These are phyloP conservation scores for Idaea biselata DNA, from an alignment of 2,888 invertebrate genomes.

Conservation along the genomic window DNA sequence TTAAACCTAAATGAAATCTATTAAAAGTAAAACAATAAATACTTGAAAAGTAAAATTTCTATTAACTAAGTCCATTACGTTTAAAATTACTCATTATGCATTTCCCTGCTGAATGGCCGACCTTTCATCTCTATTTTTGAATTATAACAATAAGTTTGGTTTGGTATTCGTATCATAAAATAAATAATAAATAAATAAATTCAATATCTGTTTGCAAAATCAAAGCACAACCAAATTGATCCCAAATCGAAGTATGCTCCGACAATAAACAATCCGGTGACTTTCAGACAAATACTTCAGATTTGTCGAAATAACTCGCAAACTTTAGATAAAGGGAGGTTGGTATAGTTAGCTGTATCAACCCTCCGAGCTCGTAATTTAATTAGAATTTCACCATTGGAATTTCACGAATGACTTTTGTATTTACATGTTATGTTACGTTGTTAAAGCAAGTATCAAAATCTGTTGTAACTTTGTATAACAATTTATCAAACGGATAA, in stretches of 20 bases:
- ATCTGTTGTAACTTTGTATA: slow-evolving; percentile 40
- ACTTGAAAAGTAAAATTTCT: too few relatives aligned
- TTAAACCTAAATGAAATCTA: too few relatives aligned
- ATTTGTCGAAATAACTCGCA: slow-evolving; percentile 61
- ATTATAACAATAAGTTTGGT: background rate
- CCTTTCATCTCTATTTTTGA: background rate
- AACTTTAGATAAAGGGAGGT: slow-evolving; percentile 63
- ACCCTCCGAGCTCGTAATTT: slow-evolving; percentile 53
- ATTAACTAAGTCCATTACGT: too few relatives aligned
- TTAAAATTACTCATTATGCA: too few relatives aligned
- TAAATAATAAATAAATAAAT: background rate
- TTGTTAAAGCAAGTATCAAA: slow-evolving; percentile 36
- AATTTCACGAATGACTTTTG: slow-evolving; percentile 66
- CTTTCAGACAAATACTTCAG: slow-evolving; percentile 59
- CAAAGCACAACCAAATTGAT: background rate
- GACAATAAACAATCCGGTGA: slow-evolving; percentile 46
- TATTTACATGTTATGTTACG: slow-evolving; percentile 46
- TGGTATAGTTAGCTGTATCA: slow-evolving; percentile 54
- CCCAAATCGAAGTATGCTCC: slow-evolving; percentile 33
- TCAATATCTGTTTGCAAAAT: background rate
- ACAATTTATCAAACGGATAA: slow-evolving; percentile 43
- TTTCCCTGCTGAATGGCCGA: too few relatives aligned
- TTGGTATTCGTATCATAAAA: background rate
- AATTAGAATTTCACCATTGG: slow-evolving; percentile 66
- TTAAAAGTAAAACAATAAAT: too few relatives aligned